Evolutionary conservation across 2,113 vertebrate species (phyloP).

Genomic region (Gopherus flavomarginatus): DNA sequence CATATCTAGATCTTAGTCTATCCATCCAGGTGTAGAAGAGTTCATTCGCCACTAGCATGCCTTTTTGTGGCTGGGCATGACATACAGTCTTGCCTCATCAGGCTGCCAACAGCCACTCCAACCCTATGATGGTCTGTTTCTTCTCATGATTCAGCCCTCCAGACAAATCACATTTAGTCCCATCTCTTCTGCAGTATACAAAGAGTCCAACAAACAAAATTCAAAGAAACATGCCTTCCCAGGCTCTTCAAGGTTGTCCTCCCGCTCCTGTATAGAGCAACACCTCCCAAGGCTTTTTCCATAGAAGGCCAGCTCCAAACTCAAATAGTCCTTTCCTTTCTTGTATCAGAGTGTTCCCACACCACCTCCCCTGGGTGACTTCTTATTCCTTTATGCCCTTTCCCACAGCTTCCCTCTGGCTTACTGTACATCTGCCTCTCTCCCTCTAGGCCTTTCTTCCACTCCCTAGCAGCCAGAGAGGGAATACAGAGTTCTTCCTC

Average conservation of each 20-base stretch:
- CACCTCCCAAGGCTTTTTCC: background rate
- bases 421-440: no score
- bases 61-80: background rate
- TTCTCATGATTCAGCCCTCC: background rate
- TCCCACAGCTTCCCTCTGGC: no score
- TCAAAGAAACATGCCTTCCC: background rate
- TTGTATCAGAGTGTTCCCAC: background rate
- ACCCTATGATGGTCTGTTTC: background rate
- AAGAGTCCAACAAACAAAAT: background rate
- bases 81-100: background rate
- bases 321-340: background rate
- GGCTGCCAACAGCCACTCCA: background rate
- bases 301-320: background rate
- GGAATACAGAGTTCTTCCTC: no score
- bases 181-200: background rate
- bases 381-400: no score
- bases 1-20: background rate
- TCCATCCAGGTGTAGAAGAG: background rate
- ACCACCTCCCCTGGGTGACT: no score
- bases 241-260: background rate
- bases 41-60: background rate
- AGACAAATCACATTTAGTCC: background rate
- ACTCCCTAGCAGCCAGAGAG: no score
- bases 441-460: no score
- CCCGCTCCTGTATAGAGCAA: background rate